A percentile compares a stretch with the other conserved stretches of the same genome.
Evolutionary conservation across 2,113 vertebrate species (phyloP).

Genomic region (Gyps fulvus): DNA sequence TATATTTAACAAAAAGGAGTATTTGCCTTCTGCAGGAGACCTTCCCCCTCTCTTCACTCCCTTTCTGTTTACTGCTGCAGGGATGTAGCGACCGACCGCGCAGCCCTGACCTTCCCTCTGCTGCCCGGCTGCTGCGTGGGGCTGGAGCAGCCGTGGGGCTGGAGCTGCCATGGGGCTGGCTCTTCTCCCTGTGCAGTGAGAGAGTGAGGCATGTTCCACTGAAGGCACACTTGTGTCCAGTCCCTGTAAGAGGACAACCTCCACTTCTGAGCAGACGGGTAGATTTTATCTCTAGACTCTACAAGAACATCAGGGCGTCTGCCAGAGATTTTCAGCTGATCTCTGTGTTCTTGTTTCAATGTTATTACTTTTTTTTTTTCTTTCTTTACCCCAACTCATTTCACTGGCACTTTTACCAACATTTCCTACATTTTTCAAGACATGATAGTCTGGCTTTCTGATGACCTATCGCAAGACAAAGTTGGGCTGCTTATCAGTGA

Average conservation of each 20-base stretch:
- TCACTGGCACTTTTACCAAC: slow-evolving; percentile 5
- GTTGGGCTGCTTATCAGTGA: slow-evolving; percentile 51
- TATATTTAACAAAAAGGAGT: not conserved
- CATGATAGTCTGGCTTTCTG: slow-evolving; percentile 10
- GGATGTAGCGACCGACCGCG: fast-evolving
- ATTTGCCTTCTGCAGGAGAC: not conserved
- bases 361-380: not conserved
- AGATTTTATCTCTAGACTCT: slow-evolving; percentile 19
- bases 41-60: not conserved
- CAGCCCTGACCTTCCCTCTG: not conserved
- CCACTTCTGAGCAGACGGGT: fast-evolving
- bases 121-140: fast-evolving
- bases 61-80: not conserved
- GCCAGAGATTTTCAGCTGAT: slow-evolving; percentile 20
- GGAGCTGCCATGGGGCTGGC: not conserved
- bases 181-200: not conserved
- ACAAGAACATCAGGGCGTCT: not conserved
- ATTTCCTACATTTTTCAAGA: slow-evolving; percentile 33
- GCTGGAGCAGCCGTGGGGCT: fast-evolving
- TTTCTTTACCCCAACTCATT: not conserved
- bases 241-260: not conserved
- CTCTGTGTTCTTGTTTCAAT: not conserved
- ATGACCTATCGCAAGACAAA: slow-evolving; percentile 22
- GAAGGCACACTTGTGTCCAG: not conserved
- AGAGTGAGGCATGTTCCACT: not conserved